Percentiles rank a stretch among this genome's conserved stretches.
phyloP scores from a whole-genome alignment of 2,113 vertebrate species.

The Nansenia antarctica region DNA sequence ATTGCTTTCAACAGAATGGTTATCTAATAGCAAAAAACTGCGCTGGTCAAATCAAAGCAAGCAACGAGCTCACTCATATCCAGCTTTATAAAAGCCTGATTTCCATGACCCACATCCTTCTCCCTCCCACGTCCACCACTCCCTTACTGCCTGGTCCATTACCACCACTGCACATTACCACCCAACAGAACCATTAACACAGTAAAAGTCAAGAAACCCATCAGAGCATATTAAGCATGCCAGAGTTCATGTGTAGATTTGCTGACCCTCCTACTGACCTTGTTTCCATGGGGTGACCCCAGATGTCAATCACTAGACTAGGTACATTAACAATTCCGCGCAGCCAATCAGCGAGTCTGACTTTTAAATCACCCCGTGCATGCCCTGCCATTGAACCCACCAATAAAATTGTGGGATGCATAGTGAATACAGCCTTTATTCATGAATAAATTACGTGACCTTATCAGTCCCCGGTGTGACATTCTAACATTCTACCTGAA shows the following conservation, averaged over 20 bases:
- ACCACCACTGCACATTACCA: conserved; percentile 42
- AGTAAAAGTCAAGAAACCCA: conserved; percentile 20
- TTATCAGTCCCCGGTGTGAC: conserved; percentile 13
- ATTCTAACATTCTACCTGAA: background rate
- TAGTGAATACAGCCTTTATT: conserved; percentile 32
- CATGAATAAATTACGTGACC: conserved; percentile 33
- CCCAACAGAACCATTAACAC: conserved; percentile 16
- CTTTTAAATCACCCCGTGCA: conserved; percentile 36
- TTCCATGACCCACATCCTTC: conserved; percentile 60
- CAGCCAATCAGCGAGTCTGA: conserved; percentile 41
- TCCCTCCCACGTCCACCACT: conserved; percentile 56
- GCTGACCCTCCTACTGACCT: conserved; percentile 56
- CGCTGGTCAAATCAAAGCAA: conserved; percentile 48
- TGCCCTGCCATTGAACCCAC: conserved; percentile 53
- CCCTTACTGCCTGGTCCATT: conserved; percentile 39
- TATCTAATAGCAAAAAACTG: conserved; percentile 62
- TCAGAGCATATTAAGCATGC: conserved; percentile 23
- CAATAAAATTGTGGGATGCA: conserved; percentile 14
- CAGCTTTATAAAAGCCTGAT: conserved; percentile 50
- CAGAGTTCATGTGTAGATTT: conserved; percentile 47
- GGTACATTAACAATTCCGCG: conserved; percentile 36
- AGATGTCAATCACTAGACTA: conserved; percentile 38
- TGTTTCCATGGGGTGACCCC: conserved; percentile 41
- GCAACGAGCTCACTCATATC: conserved; percentile 57
- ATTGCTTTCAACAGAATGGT: conserved; percentile 65